phyloP scores from a whole-genome alignment of 2,888 invertebrate genomes.

The Melanostoma scalare region DNA sequence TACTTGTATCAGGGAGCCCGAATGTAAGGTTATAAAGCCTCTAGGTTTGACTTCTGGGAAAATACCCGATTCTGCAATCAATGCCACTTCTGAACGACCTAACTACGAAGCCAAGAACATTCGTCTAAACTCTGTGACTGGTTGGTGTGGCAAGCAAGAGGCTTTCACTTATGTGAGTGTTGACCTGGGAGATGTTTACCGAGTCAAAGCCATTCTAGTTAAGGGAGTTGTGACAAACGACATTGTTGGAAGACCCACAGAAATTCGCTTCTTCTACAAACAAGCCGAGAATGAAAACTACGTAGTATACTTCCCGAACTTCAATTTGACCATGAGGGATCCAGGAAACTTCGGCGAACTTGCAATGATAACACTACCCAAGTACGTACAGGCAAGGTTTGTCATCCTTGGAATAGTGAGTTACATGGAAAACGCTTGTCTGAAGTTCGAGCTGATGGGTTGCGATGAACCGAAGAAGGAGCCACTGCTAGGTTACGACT shows the following conservation, averaged over 20 bases:
- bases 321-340: slow-evolving; percentile 95
- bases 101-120: slow-evolving; percentile 96
- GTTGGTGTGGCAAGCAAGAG: slow-evolving; percentile 98
- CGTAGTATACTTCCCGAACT: slow-evolving; percentile 98
- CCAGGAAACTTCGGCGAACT: slow-evolving; percentile 98
- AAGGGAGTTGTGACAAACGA: slow-evolving; percentile 97
- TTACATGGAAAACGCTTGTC: slow-evolving; percentile 97
- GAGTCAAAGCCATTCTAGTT: slow-evolving; percentile 95
- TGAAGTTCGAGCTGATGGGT: slow-evolving; percentile 97
- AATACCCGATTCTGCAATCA: slow-evolving; percentile 97
- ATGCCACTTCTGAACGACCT: slow-evolving; percentile 95
- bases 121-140: slow-evolving; percentile 94
- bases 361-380: slow-evolving; percentile 96
- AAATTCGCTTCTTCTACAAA: slow-evolving; percentile 98
- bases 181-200: slow-evolving; percentile 95
- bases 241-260: slow-evolving; percentile 96
- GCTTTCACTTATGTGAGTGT: slow-evolving; percentile 98
- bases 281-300: slow-evolving; percentile 96
- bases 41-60: slow-evolving; percentile 94
- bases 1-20: slow-evolving; percentile 94
- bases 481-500: slow-evolving; percentile 94
- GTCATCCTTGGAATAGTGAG: slow-evolving; percentile 97
- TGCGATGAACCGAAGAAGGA: slow-evolving; percentile 93
- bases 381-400: slow-evolving; percentile 96
- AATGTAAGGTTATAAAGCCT: slow-evolving; percentile 95